Base-by-base conservation (phyloP, 2,888 invertebrate species). In the Ennomos quercinarius region DNA sequence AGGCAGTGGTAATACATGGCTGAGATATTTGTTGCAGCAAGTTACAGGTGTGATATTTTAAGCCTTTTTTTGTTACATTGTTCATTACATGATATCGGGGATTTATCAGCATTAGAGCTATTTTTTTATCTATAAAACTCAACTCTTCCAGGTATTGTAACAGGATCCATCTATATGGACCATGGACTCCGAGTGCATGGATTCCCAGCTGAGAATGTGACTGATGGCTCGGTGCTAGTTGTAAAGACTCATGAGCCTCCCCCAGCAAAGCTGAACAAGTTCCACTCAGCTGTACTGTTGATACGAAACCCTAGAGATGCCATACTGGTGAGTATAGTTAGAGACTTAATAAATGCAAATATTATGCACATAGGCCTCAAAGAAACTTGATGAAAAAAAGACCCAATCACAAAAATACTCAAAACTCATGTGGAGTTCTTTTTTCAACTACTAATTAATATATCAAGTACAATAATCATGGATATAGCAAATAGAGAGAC, bases 1-100 rank as follows among this genome's bases (percentile, higher is more conserved):
- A 6, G 97, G 97, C n/a, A 96, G 96, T 77, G 97, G 97, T 0
- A 97, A 97, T 78, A 97, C 97, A 17, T 97, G 97, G 97, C 84
- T 97, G 11, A 86, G 97, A 57, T 97, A 97, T 80, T 84, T 97
- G 42, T 81, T 97, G 45, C 96, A 97, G 80, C 96, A 97, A 84
- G 94, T 94, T 35, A 96, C 96, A 77, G 96, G 96, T 95, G 27
- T 6, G 27, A 0, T 6, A 6, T 27, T 6, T 27, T 27, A 4
- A 17, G 17, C 4, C 17, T 4, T 27, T 27, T 27, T 4, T 27
- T 17, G 17, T 2, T 17, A 17, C 17, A 17, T n/a, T n/a, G 17
- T 17, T 17, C 17, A 17, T 17, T 2, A 17, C 3, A 1, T 27
- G 6, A 27, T 27, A 27, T 27, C 5, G 27, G 2, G 27, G 5